Conservation (phyloP, 2,888 invertebrate genomes). For the Syrphus vitripennis region DNA sequence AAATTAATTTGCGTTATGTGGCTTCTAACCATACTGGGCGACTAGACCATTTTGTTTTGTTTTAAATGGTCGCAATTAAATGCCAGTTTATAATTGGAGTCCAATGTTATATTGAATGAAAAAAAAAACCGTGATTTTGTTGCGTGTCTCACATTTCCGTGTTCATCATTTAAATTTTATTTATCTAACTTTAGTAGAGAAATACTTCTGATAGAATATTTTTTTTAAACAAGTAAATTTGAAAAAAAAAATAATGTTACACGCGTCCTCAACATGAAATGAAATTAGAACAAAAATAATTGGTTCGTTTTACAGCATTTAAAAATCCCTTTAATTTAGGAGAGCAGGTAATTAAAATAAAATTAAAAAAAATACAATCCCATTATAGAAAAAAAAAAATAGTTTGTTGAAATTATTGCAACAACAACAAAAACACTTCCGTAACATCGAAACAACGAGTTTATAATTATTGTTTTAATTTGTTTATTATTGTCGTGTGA, state of each 20-base stretch:
- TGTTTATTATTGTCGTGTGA: not conserved
- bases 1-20: not conserved
- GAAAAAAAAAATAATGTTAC: not conserved
- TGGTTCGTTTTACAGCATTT: not conserved
- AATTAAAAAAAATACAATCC: not conserved
- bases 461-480: not conserved
- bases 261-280: not conserved
- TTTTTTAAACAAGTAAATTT: not conserved
- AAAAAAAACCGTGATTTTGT: not conserved
- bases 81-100: not conserved
- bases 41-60: not conserved
- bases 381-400: not conserved
- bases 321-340: not conserved
- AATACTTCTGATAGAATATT: not conserved
- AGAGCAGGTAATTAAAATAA: not conserved
- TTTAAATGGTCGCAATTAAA: not conserved
- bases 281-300: not conserved
- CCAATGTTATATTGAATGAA: not conserved
- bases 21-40: not conserved
- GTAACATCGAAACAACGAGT: not conserved
- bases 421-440: not conserved
- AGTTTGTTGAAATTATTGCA: not conserved
- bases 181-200: not conserved
- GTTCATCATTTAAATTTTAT: not conserved
- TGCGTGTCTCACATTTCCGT: not conserved